These are phyloP conservation scores for Micromussa lordhowensis DNA, from an alignment of 92 coral and sea anemone genomes.

Conservation along the genomic window DNA sequence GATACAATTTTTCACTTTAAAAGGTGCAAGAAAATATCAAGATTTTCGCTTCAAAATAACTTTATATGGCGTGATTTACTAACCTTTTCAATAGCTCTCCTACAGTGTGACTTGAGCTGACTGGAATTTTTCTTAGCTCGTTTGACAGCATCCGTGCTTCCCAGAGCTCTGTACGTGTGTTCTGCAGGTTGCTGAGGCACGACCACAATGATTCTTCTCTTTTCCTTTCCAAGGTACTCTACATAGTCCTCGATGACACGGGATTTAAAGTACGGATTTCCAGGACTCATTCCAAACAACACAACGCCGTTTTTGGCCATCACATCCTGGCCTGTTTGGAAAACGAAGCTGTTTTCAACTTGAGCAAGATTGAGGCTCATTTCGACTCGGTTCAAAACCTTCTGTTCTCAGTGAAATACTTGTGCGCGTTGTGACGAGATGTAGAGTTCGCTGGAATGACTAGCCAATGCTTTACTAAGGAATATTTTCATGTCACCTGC, in stretches of 20 bases:
- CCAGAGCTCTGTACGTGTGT: conserved; percentile 82
- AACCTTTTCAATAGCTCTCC: conserved; percentile 76
- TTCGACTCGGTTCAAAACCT: conserved; percentile 5
- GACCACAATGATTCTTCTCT: conserved; percentile 59
- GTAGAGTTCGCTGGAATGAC: neutral
- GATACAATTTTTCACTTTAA: too few relatives aligned
- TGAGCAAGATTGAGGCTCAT: conserved; percentile 54
- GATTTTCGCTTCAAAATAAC: too few relatives aligned
- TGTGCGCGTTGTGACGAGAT: neutral
- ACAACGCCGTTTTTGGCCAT: conserved; percentile 68
- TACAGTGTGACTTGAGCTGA: conserved; percentile 68
- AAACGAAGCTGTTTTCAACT: conserved; percentile 49
- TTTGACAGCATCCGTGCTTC: conserved; percentile 74
- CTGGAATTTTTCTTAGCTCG: conserved; percentile 72
- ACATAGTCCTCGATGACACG: conserved; percentile 77
- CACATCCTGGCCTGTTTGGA: conserved; percentile 64
- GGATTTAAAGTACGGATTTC: conserved; percentile 74
- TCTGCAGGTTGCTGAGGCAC: conserved; percentile 85
- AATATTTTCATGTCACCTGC: neutral
- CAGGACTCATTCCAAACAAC: conserved; percentile 84
- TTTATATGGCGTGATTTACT: too few relatives aligned
- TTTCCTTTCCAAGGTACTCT: conserved; percentile 59
- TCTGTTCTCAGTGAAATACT: neutral
- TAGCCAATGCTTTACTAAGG: neutral
- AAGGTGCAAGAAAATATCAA: too few relatives aligned